Percentiles rank a stretch among this genome's conserved stretches.
Evolutionary conservation across 2,888 invertebrate genomes (phyloP).

Genomic region (Hanleya hanleyi): DNA sequence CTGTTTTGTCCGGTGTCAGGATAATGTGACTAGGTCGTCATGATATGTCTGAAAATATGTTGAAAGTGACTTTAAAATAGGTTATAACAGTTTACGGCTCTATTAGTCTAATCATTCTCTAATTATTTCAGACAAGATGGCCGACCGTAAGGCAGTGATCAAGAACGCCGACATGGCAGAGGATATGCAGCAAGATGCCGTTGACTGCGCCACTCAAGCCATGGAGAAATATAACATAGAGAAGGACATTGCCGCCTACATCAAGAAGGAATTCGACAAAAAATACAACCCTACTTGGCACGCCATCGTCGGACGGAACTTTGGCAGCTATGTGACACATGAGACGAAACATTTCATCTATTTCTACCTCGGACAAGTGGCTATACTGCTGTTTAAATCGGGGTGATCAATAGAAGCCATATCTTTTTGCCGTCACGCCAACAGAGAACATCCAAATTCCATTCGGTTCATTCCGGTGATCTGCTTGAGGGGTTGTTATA

Average conservation of each 20-base stretch:
- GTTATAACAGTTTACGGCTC: no score
- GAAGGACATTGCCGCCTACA: slow-evolving; percentile 99
- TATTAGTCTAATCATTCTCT: no score
- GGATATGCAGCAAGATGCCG: slow-evolving; percentile 99
- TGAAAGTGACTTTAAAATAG: no score
- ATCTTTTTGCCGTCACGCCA: no score
- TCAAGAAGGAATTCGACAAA: slow-evolving; percentile 99
- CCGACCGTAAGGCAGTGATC: slow-evolving; percentile 90
- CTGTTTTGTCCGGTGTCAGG: no score
- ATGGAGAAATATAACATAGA: slow-evolving; percentile 99
- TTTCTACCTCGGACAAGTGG: slow-evolving; percentile 99
- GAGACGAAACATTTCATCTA: slow-evolving; percentile 99
- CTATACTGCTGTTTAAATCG: slow-evolving; percentile 98
- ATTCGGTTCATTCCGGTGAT: no score
- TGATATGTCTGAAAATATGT: no score
- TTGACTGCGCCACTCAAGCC: slow-evolving; percentile 98
- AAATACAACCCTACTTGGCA: slow-evolving; percentile 99
- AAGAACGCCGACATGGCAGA: slow-evolving; percentile 99
- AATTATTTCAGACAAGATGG: no score
- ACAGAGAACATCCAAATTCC: no score
- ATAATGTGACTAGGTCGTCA: no score
- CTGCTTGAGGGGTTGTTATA: no score
- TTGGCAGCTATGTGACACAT: slow-evolving; percentile 83
- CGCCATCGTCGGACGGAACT: slow-evolving; percentile 98
- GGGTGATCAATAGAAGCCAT: no score